Evolutionary conservation across 2,113 vertebrate species (phyloP).

Genomic region (Bufo gargarizans): DNA sequence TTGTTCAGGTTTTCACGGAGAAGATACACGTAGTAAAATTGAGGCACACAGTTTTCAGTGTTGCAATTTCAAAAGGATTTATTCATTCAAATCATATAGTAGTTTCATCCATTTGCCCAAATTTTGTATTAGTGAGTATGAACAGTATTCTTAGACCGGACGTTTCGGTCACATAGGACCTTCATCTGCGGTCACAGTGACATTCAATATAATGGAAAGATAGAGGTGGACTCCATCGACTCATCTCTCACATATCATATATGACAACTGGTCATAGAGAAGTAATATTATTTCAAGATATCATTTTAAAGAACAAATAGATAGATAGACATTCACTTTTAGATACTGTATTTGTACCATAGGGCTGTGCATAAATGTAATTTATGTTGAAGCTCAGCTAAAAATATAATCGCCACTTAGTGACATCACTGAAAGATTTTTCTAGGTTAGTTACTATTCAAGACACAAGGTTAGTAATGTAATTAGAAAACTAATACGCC

Average conservation of each 20-base stretch:
- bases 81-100: too few relatives aligned
- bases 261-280: background rate
- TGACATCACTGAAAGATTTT: background rate
- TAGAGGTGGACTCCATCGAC: background rate
- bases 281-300: too few relatives aligned
- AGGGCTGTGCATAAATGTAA: background rate
- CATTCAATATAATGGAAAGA: background rate
- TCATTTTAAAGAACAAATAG: too few relatives aligned
- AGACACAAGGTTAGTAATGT: conserved; percentile 2
- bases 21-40: too few relatives aligned
- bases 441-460: conserved; percentile 23
- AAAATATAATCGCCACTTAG: conserved; percentile 1
- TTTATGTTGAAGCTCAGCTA: conserved; percentile 15
- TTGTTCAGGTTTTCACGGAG: background rate
- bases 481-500: conserved; percentile 31
- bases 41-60: too few relatives aligned
- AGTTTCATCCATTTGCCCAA: too few relatives aligned
- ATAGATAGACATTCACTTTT: too few relatives aligned
- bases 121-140: too few relatives aligned
- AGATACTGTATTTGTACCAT: background rate
- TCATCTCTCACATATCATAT: background rate
- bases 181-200: too few relatives aligned
- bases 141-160: too few relatives aligned
- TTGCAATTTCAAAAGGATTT: too few relatives aligned
- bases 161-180: too few relatives aligned